Evolutionary conservation across 2,888 invertebrate species (phyloP), one percentile per base, ranked within the genome.

Genomic region (Yponomeuta plumbellus): DNA sequence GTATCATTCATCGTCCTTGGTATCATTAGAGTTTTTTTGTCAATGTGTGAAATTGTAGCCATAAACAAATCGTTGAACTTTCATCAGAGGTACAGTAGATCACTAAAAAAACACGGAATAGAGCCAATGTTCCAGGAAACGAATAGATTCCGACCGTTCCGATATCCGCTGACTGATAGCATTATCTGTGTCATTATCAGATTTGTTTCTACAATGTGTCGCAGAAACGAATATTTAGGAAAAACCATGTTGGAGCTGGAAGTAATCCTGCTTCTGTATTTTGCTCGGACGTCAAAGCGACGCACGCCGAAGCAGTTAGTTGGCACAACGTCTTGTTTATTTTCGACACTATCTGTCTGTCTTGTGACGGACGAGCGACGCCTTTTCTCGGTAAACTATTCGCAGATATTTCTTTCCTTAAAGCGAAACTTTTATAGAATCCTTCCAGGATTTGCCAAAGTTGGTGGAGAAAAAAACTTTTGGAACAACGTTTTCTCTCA

Each of bases 301-400:
- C 81, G 79, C 78, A 80, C 76, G 74, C 71, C 69, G 71, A 71
- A 75, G 69, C 71, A 73, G 73, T 77, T 79, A 83, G 80, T 86
- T 86, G 86, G 86, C 87, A 84, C 73, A 72, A 68, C 67, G 69
- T 71, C 74, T 80, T 85, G 81, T 84, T 85, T 88, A 87, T 86
- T 86, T 86, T 82, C 76, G 80, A 76, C 72, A 75, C 72, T 70
- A 64, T 67, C 68, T 73, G 77, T 82, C 80, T 75, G 34, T 78
- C 80, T 84, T 78, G 78, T 52, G 21, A 21, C n/a, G n/a, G 61
- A 66, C 61, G 66, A 22, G 40, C 21, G 40, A 64, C 40, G 44
- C 52, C 44, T 40, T 13, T 64, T 40, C 26, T 64, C 2, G 63
- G 11, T 2, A 21, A 44, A 63, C 20, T 10, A 26, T 61, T 64